A percentile compares a stretch with the other conserved stretches of the same genome.
Conservation (phyloP, 2,888 invertebrate species). For the Zelleria hepariella region DNA sequence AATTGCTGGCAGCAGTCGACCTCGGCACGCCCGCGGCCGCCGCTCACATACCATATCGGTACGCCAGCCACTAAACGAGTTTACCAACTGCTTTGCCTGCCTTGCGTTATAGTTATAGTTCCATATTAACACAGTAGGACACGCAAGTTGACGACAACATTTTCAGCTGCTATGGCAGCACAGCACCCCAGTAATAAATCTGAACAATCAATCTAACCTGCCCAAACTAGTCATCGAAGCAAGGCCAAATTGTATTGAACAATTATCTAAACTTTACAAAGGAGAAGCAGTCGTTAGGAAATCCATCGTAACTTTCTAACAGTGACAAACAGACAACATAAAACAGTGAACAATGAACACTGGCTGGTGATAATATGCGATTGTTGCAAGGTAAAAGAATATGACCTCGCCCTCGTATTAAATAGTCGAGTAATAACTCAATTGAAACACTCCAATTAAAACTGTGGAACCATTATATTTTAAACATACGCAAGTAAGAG, state of each 20-base stretch:
- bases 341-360: not conserved
- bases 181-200: no score
- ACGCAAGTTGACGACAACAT: no score
- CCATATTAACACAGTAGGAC: no score
- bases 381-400: not conserved
- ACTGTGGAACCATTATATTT: not conserved
- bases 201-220: not conserved
- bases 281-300: not conserved
- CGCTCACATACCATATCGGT: conserved; percentile 60
- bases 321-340: not conserved
- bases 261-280: not conserved
- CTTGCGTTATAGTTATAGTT: not conserved
- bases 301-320: not conserved
- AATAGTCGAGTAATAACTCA: not conserved
- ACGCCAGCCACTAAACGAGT: conserved; percentile 46
- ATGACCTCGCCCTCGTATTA: not conserved
- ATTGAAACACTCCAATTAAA: not conserved
- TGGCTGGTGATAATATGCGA: not conserved
- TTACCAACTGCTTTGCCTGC: conserved; percentile 26
- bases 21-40: conserved; percentile 38
- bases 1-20: conserved; percentile 48
- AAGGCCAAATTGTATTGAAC: not conserved
- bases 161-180: no score
- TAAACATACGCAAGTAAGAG: not conserved
- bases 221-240: not conserved